Evolutionary conservation across 2,797 vertebrate genomes (phyloP).

Genomic region (Phoebastria nigripes): DNA sequence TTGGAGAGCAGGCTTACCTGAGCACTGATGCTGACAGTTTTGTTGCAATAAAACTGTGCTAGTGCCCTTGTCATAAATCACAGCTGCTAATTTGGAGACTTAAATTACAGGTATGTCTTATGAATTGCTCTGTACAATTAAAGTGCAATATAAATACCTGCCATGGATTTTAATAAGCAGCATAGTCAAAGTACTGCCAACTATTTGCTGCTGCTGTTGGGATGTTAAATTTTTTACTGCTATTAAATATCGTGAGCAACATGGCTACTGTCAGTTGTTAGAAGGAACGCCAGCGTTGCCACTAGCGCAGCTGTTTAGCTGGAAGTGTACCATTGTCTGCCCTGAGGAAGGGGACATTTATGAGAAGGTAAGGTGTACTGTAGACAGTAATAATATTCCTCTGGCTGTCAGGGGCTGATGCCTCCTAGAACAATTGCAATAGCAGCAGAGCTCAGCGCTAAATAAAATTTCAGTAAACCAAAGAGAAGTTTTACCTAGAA

Average conservation of each 20-base stretch:
- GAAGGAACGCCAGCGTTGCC: background rate
- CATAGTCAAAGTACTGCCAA: background rate
- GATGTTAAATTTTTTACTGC: background rate
- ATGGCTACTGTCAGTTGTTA: background rate
- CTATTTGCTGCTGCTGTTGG: background rate
- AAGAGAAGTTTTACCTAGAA: background rate
- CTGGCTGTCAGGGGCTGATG: background rate
- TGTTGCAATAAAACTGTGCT: background rate
- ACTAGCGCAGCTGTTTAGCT: background rate
- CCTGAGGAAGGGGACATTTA: background rate
- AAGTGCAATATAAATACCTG: constrained; percentile 21
- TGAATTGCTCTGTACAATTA: background rate
- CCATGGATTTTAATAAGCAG: background rate
- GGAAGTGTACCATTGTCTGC: background rate
- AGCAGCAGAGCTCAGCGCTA: background rate
- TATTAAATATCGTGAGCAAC: background rate
- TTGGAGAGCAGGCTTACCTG: background rate
- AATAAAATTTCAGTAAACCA: background rate
- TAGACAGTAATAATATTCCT: background rate
- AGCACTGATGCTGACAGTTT: background rate
- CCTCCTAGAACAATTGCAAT: background rate
- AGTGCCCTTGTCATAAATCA: background rate
- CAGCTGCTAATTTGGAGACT: background rate
- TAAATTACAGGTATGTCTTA: background rate
- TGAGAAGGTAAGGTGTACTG: background rate